These are phyloP conservation scores for Notothenia coriiceps DNA, from an alignment of 2,113 vertebrate species.

Conservation along the genomic window DNA sequence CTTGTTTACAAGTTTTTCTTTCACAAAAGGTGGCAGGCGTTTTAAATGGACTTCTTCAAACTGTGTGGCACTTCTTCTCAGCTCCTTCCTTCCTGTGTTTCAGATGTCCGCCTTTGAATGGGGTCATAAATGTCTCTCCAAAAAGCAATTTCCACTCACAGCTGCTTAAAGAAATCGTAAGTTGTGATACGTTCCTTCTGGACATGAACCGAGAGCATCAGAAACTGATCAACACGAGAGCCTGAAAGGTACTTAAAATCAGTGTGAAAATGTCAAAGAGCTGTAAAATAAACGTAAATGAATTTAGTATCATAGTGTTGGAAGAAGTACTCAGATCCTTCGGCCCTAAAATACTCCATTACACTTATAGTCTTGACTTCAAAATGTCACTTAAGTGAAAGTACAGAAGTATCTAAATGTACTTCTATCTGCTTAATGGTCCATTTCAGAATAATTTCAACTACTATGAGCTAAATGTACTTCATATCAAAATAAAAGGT, in stretches of 20 bases:
- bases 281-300: constrained; percentile 39
- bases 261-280: constrained; percentile 45
- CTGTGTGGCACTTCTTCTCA: constrained; percentile 76
- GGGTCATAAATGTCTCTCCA: constrained; percentile 82
- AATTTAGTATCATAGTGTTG: constrained; percentile 33
- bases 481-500: too few species aligned
- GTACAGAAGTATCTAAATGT: too few species aligned
- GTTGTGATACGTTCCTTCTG: constrained; percentile 68
- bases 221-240: constrained; percentile 20
- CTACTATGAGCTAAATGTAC: too few species aligned
- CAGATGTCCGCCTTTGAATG: constrained; percentile 83
- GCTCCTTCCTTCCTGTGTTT: constrained; percentile 88
- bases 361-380: too few species aligned
- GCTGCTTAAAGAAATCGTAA: constrained; percentile 83
- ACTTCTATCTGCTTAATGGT: too few species aligned
- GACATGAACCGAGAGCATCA: constrained; percentile 66
- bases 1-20: too few species aligned
- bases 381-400: too few species aligned
- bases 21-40: background rate
- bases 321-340: too few species aligned
- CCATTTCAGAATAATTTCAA: too few species aligned
- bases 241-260: constrained; percentile 13
- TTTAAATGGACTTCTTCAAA: constrained; percentile 71
- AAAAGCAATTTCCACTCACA: constrained; percentile 83
- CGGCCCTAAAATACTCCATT: too few species aligned